A percentile compares a stretch with the other conserved stretches of the same genome.
Evolutionary conservation across 1,140 invertebrate species (phyloP).

Genomic region (Phymorhynchus buccinoides): DNA sequence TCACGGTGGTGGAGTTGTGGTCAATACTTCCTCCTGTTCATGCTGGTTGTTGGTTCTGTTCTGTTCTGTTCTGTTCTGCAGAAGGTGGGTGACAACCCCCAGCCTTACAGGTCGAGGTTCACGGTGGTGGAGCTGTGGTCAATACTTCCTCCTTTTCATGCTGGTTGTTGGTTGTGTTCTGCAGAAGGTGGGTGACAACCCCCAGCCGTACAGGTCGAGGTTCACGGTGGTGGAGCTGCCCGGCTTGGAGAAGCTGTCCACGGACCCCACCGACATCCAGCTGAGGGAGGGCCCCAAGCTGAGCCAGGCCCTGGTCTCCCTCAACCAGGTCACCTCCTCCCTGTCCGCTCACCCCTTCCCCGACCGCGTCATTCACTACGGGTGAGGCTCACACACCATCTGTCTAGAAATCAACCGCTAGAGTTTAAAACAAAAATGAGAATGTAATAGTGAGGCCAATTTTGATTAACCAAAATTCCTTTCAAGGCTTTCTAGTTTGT

Average conservation of each 20-base stretch:
- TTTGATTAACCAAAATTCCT: too few species aligned
- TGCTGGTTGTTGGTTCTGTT: too few species aligned
- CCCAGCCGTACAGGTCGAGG: constrained; percentile 62
- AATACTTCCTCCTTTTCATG: too few species aligned
- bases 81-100: constrained; percentile 59
- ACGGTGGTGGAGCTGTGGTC: constrained; percentile 66
- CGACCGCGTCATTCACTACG: constrained; percentile 68
- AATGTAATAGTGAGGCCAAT: too few species aligned
- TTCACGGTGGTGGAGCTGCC: constrained; percentile 68
- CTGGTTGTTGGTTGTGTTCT: too few species aligned
- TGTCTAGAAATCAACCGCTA: too few species aligned
- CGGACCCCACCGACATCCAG: constrained; percentile 50
- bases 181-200: constrained; percentile 62
- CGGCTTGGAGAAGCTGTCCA: constrained; percentile 64
- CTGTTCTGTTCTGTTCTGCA: too few species aligned
- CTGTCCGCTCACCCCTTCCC: constrained; percentile 62
- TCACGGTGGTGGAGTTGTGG: too few species aligned
- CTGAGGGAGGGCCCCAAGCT: constrained; percentile 60
- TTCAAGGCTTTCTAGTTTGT: too few species aligned
- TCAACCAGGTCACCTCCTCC: constrained; percentile 59
- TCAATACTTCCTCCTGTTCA: too few species aligned
- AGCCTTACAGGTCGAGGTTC: constrained; percentile 66
- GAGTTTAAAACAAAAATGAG: too few species aligned
- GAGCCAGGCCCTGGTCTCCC: constrained; percentile 59
- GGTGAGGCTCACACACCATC: constrained; percentile 55